Base-by-base conservation (phyloP, 2,888 invertebrate species). In the Alloplasta piceator region DNA sequence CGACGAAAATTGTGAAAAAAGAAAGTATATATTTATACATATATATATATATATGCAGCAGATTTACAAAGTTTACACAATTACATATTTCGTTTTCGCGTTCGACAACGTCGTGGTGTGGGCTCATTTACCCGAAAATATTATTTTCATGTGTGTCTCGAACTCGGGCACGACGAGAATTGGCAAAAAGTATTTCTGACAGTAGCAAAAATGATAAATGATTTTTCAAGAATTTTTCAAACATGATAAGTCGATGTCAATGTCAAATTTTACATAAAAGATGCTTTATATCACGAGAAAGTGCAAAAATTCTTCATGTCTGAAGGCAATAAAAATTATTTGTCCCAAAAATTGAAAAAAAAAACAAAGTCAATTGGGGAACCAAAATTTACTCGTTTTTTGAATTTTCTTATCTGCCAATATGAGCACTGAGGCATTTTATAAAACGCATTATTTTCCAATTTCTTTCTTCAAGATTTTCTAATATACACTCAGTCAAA, bases 31-130 rank as follows among this genome's bases (percentile, higher is more conserved):
- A n/a, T n/a, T n/a, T n/a, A n/a, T n/a, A n/a, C n/a, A n/a, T n/a
- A n/a, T n/a, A n/a, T n/a, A n/a, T 73, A 77, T 79, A 64, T 67
- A 73, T 60, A 77, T 14, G 14, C 6, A 66, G 48, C 58, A 67
- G 38, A 55, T 72, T 50, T 38, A 78, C 52, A 55, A 63, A 12
- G 64, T 71, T 14, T 75, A 39, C 67, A 67, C 2, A 70, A 64
- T 71, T 52, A 78, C 74, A 74, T 64, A 82, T 83, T 83, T 83
- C 84, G 84, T 80, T 82, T 82, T 83, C 84, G 77, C 83, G 71
- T 83, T 84, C 80, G 82, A 82, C 80, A 68, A 76, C 80, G 83
- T 82, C 78, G 71, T 80, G 58, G 7, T 67, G 26, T 14, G 41
- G 48, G 41, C 60, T 46, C 56, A 77, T 38, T 58, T 39, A 67